Base-by-base conservation (phyloP, 2,113 vertebrate species). In the Paradoxurus hermaphroditus region DNA sequence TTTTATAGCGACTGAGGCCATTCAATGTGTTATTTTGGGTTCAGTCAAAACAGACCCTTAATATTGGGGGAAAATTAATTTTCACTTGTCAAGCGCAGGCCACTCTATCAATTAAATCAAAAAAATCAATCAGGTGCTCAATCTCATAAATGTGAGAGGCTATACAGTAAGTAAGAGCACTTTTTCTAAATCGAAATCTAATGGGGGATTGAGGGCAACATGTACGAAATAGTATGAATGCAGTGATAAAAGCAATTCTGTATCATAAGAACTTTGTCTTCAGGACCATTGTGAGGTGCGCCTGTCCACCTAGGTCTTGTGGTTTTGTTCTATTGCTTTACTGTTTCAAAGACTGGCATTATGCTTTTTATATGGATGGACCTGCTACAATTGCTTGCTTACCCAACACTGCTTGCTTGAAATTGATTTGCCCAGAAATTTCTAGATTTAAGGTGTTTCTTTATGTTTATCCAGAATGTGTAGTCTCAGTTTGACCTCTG, bases 31-130 rank as follows among this genome's bases (percentile, higher is more conserved):
- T 75, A 65, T 49, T 44, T 86, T 68, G n/a, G 12, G 59, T 83
- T 82, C 84, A 95, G 34, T 79, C 89, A 41, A n/a, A 49, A 84
- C 14, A n/a, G 18, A 53, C 11, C 6, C 4, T 73, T 36, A 68
- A 31, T 77, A 67, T 41, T 78, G 91, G 73, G 79, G 7, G 13
- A 94, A 88, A 93, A 34, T 7, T 36, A 36, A 56, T 59, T 94
- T 81, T 59, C 14, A 81, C 62, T 82, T 62, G 90, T 85, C 29
- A 53, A 23, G 10, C 6, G 11, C 19, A 51, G 6, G 14, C 36
- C 36, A 85, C 31, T 72, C 62, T 70, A 79, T 88, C 65, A 94
- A 19, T 92, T 51, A 85, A 96, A 87, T 79, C 44, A 91, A 91
- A 36, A 85, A 44, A 91, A 79, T 19, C 49, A 63, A 79, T 85